Base-by-base conservation (phyloP, 2,888 invertebrate species). In the Seira sanloemensis region DNA sequence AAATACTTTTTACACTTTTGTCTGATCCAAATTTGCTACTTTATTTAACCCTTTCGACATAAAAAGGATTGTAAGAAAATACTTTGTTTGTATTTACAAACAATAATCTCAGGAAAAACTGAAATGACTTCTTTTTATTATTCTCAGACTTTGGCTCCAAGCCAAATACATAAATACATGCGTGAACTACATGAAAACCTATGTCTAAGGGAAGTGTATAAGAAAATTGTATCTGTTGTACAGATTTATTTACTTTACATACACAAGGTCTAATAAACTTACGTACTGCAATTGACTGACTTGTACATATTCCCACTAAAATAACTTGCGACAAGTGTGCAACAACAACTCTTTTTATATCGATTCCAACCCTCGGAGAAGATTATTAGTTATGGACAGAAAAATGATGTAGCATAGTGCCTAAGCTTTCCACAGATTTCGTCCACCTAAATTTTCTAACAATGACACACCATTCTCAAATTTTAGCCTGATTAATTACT, bases 351-450 rank as follows among this genome's bases (percentile, higher is more conserved):
- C 67, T 76, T 67, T 9, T 74, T 24, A n/a, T n/a, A n/a, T n/a
- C n/a, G n/a, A n/a, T n/a, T n/a, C n/a, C n/a, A n/a, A n/a, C n/a
- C n/a, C 24, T 5, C n/a, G n/a, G 37, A 74, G 21, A 27, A 62
- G 67, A 67, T 16, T 27, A 69, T 54, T 26, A 5, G 26, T 27
- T 58, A 26, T 77, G 69, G 69, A 78, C 71, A 78, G 67, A 78
- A 72, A 65, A 78, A 72, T 72, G 67, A 72, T 72, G 66, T 66
- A 72, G 50, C 66, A 78, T 50, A 72, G 66, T 50, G 66, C 73
- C 73, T 78, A 72, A 50, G 66, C 27, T 67, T 72, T 72, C 72
- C 67, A 71, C 72, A 72, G 50, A 66, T 72, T 78, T 78, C 78
- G 71, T 78, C 71, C 69, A 46, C 27, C 23, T 23, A 69, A 69